These are phyloP conservation scores for Monodelphis domestica DNA, from an alignment of 2,797 vertebrate species.

Conservation along the genomic window DNA sequence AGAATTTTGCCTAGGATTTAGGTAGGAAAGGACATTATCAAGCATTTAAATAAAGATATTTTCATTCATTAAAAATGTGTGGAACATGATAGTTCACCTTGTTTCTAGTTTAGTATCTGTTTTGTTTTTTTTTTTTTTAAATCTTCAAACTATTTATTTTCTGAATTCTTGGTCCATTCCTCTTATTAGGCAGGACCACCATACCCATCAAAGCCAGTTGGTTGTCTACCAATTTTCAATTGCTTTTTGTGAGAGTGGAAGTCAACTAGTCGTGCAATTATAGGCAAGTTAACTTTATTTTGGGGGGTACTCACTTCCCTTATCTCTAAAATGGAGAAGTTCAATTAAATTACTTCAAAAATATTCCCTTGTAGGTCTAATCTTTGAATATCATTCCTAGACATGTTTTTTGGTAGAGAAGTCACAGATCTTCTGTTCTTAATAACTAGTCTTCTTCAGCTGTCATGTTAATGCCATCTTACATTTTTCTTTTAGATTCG, in stretches of 20 bases:
- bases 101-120: not conserved
- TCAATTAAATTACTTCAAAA: not conserved
- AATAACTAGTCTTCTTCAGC: slow-evolving; percentile 14
- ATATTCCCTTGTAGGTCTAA: not conserved
- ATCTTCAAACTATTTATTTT: slow-evolving; percentile 40
- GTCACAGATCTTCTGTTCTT: slow-evolving; percentile 26
- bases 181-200: not conserved
- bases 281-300: not conserved
- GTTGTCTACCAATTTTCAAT: slow-evolving; percentile 4
- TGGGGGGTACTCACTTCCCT: rapidly evolving
- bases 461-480: slow-evolving; percentile 48
- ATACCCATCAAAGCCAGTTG: not conserved
- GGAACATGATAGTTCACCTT: not conserved
- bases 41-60: not conserved
- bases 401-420: slow-evolving; percentile 5
- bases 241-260: slow-evolving; percentile 32
- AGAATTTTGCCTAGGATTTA: not conserved
- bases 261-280: not conserved
- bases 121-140: slow-evolving; percentile 19
- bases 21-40: not conserved
- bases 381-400: slow-evolving; percentile 19
- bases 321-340: not conserved
- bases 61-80: not conserved
- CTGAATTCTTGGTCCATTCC: not conserved
- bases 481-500: slow-evolving; percentile 91